Base-by-base conservation (phyloP, 2,888 invertebrate genomes). In the Caenorhabditis drosophilae region DNA sequence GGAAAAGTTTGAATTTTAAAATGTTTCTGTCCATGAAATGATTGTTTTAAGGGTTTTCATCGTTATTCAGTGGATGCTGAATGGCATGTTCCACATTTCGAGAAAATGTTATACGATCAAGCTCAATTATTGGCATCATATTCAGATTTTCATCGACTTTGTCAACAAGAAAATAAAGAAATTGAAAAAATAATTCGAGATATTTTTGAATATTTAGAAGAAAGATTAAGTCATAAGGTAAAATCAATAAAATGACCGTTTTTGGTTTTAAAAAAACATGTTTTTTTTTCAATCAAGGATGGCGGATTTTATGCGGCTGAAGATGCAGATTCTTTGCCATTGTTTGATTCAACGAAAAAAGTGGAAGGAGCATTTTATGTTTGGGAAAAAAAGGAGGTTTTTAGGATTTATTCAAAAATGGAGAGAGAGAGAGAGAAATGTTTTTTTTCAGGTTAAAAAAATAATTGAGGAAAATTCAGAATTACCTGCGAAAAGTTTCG, bases 1-100 rank as follows among this genome's bases (percentile, higher is more conserved):
- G 73, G 79, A 44, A 75, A 73, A 57, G 77, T 72, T 20, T 15
- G 22, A 31, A 12, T 52, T 42, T 7, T 92, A 34, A n/a, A n/a
- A n/a, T n/a, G n/a, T n/a, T n/a, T n/a, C n/a, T n/a, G n/a, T n/a
- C n/a, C n/a, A n/a, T n/a, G n/a, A 49, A 78, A 27, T 6, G 7
- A 15, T 36, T 34, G 16, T 49, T 11, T 38, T 47, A n/a, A 88
- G 88, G 89, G 89, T 7, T 89, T 90, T 78, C 87, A 89, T 54
- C 86, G 90, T 47, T 96, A 96, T 85, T 92, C 95, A 0, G 93
- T 94, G 0, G 96, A 96, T 80, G 88, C 88, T 25, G 88, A 89
- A 73, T 96, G 96, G 96, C 94, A 94, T 83, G 92, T 96, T 1
- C 96, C 95, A 0, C 96, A 96, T 85, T 96, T 96, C 85, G 96